phyloP scores from a whole-genome alignment of 2,888 invertebrate species.

The Agrilus mali region DNA sequence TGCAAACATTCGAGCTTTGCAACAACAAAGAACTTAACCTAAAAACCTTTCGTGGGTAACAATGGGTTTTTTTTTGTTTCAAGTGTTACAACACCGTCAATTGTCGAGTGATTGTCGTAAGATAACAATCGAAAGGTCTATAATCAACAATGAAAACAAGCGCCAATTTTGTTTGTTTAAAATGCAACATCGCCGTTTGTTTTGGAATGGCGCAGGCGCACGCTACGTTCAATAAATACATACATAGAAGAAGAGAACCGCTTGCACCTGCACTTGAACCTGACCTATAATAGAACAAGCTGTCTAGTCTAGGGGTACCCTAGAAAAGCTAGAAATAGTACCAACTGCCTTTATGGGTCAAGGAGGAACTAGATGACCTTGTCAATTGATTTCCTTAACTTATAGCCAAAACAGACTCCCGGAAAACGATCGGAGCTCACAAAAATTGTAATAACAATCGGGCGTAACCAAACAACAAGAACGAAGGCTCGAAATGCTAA shows the following conservation, averaged over 20 bases:
- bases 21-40: too few species aligned
- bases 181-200: too few species aligned
- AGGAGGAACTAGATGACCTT: constrained; percentile 8
- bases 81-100: too few species aligned
- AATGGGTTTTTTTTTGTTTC: too few species aligned
- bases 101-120: too few species aligned
- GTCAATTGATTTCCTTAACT: neutral
- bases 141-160: too few species aligned
- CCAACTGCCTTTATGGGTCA: constrained; percentile 17
- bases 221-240: constrained; percentile 20
- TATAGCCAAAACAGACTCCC: neutral
- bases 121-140: too few species aligned
- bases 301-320: constrained; percentile 25
- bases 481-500: constrained; percentile 8
- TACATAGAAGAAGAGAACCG: constrained; percentile 19
- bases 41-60: too few species aligned
- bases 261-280: constrained; percentile 37
- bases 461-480: constrained; percentile 7
- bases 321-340: constrained; percentile 25
- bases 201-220: constrained; percentile 21
- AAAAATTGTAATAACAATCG: neutral
- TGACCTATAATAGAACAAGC: constrained; percentile 31
- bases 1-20: too few species aligned
- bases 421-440: neutral
- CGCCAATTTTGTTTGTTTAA: too few species aligned